Conservation (phyloP, 2,797 vertebrate genomes). For the Silurus aristotelis region DNA sequence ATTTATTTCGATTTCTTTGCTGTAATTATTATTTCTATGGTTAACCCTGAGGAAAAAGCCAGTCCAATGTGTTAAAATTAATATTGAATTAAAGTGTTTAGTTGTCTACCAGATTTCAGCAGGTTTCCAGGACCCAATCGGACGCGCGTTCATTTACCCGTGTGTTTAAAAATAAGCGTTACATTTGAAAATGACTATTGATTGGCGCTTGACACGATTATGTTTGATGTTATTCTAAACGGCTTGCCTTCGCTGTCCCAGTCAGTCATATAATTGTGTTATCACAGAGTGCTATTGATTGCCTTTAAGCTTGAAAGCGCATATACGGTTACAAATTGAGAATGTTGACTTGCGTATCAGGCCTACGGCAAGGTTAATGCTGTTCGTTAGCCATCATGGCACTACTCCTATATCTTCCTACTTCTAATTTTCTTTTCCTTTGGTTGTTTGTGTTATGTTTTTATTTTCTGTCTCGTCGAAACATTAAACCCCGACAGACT, state of each 20-base stretch:
- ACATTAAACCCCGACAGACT: conserved; percentile 22
- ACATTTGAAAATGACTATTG: conserved; percentile 56
- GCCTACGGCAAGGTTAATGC: conserved; percentile 46
- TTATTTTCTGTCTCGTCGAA: conserved; percentile 15
- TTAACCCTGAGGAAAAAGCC: background rate
- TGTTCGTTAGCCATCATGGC: conserved; percentile 45
- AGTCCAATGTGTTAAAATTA: too few species aligned
- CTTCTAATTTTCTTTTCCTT: background rate
- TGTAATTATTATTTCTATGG: background rate
- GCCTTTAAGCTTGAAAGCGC: conserved; percentile 57
- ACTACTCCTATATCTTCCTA: conserved; percentile 28
- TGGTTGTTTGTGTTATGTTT: background rate
- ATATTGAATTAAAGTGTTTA: too few species aligned
- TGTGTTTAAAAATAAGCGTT: conserved; percentile 51
- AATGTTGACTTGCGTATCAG: conserved; percentile 48
- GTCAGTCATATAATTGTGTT: conserved; percentile 56
- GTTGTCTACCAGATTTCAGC: background rate
- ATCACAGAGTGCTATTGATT: conserved; percentile 62
- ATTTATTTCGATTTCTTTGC: background rate
- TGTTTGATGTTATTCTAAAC: conserved; percentile 46
- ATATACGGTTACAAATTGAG: conserved; percentile 58
- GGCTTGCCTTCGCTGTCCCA: conserved; percentile 41
- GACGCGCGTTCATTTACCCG: conserved; percentile 20
- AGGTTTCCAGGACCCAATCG: background rate
- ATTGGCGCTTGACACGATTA: conserved; percentile 52